phyloP scores from a whole-genome alignment of 2,113 vertebrate species.

The Silurus meridionalis region DNA sequence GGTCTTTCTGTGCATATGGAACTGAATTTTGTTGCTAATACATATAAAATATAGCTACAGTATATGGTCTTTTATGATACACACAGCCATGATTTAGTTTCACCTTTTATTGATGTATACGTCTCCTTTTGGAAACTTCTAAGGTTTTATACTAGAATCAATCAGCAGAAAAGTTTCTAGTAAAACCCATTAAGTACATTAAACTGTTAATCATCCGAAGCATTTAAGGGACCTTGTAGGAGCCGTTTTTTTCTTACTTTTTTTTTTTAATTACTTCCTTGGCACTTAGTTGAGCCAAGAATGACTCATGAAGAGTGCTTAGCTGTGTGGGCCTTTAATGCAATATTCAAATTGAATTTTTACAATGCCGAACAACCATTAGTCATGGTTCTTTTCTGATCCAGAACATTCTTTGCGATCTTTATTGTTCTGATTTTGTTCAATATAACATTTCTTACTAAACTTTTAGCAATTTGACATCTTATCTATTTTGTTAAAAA shows the following conservation, averaged over 20 bases:
- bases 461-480: too few species aligned
- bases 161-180: not conserved
- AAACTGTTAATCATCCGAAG: not conserved
- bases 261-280: constrained; percentile 1
- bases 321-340: not conserved
- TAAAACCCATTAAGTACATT: not conserved
- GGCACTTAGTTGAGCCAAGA: not conserved
- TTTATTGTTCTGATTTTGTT: too few species aligned
- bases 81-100: not conserved
- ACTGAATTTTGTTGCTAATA: not conserved
- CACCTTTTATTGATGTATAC: not conserved
- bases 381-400: too few species aligned
- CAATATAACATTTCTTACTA: too few species aligned
- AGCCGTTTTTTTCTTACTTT: not conserved
- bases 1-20: not conserved
- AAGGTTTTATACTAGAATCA: not conserved
- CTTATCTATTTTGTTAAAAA: too few species aligned
- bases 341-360: not conserved
- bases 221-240: not conserved
- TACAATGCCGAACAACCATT: not conserved
- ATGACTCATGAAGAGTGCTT: not conserved
- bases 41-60: not conserved
- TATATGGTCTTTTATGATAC: not conserved
- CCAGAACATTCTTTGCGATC: too few species aligned
- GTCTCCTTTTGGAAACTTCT: not conserved